Evolutionary conservation across 1,140 invertebrate genomes (phyloP).

Genomic region (Myzus persicae): DNA sequence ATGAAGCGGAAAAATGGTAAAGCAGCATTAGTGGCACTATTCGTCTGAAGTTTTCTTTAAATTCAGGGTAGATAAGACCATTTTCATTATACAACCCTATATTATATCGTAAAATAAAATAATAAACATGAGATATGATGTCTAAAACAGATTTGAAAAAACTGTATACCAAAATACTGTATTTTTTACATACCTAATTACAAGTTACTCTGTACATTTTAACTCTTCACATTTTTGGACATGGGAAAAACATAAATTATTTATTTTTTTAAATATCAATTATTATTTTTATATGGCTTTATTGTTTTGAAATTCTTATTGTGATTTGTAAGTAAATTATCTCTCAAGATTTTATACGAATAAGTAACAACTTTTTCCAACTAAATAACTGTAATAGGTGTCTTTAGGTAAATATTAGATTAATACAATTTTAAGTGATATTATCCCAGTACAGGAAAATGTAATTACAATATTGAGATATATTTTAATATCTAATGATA

Average conservation of each 20-base stretch:
- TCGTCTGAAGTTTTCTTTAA: neutral
- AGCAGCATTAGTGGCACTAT: neutral
- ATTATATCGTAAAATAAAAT: no score
- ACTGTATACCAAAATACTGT: neutral
- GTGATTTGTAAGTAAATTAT: neutral
- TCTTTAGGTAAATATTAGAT: no score
- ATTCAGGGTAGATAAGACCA: neutral
- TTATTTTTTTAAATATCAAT: neutral
- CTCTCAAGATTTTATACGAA: neutral
- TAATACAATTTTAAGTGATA: neutral
- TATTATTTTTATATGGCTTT: neutral
- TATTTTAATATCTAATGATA: neutral
- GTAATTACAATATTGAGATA: neutral
- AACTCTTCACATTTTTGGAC: neutral
- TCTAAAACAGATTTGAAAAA: no score
- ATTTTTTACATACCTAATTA: neutral
- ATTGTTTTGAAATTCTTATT: neutral
- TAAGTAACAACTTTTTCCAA: no score
- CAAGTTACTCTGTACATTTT: neutral
- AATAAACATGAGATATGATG: no score
- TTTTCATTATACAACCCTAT: constrained; percentile 13
- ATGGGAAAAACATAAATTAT: neutral
- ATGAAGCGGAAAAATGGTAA: constrained; percentile 12
- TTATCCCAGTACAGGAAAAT: neutral
- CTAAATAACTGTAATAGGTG: no score